phyloP scores from a whole-genome alignment of 2,797 vertebrate genomes.

The Octomys mimax region DNA sequence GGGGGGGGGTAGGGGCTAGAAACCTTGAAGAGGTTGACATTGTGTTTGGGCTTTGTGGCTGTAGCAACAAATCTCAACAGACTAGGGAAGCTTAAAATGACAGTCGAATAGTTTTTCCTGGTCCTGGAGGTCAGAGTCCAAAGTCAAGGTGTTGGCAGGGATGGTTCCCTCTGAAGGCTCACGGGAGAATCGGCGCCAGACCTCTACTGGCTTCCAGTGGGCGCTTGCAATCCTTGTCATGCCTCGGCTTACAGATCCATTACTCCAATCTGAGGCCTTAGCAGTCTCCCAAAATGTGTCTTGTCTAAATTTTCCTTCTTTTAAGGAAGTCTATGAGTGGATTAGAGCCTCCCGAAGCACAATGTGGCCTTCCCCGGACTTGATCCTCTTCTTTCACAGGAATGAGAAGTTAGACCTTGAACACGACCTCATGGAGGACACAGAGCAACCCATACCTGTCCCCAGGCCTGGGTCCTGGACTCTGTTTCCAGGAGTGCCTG shows the following conservation, averaged over 20 bases:
- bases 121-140: background rate
- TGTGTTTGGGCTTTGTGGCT: background rate
- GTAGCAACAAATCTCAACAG: background rate
- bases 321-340: no score
- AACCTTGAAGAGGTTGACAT: background rate
- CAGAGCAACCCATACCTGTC: fast-evolving
- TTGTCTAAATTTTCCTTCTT: background rate
- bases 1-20: no score
- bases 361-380: background rate
- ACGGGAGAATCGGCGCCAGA: fast-evolving
- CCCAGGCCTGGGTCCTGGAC: background rate
- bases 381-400: background rate
- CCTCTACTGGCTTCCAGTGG: no score
- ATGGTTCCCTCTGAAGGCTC: background rate
- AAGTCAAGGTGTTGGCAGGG: background rate
- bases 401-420: background rate
- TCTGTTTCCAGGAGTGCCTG: background rate
- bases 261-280: background rate
- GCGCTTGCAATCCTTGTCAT: fast-evolving
- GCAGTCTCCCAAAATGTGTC: background rate
- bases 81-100: background rate
- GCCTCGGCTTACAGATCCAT: background rate
- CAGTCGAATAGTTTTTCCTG: fast-evolving
- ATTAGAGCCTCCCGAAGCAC: background rate
- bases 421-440: background rate